phyloP scores from a whole-genome alignment of 2,113 vertebrate species.

The Orthochromis malagaraziensis region DNA sequence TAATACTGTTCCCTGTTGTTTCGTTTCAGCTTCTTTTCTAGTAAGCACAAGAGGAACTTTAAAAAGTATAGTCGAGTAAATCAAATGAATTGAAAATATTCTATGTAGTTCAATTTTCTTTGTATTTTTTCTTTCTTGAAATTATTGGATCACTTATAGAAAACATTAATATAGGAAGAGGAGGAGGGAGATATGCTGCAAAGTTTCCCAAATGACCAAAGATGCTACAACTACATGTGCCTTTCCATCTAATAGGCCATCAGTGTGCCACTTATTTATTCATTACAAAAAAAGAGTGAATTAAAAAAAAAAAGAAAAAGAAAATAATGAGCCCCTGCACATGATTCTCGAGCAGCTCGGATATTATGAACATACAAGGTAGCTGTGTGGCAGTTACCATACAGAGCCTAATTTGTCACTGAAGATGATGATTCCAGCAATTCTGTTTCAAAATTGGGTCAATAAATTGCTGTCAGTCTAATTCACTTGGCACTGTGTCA shows the following conservation, averaged over 20 bases:
- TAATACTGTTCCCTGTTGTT: not conserved
- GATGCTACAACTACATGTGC: not conserved
- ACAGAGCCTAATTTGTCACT: conserved; percentile 21
- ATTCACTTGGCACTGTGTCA: conserved; percentile 55
- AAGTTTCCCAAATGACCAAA: not conserved
- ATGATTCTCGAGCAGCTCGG: not conserved
- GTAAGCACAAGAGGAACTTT: not conserved
- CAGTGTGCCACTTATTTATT: not conserved
- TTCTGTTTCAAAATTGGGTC: conserved; percentile 53
- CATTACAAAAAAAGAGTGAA: not conserved
- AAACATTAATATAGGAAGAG: not conserved
- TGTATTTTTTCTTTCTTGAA: not conserved
- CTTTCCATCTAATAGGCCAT: not conserved
- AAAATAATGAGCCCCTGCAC: not conserved
- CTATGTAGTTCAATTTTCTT: not conserved
- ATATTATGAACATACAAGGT: not conserved
- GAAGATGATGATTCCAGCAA: conserved; percentile 42
- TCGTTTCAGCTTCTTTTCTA: accelerated
- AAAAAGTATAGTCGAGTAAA: not conserved
- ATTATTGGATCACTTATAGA: not conserved
- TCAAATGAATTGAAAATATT: not conserved
- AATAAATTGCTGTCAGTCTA: conserved; percentile 57
- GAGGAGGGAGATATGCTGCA: not conserved
- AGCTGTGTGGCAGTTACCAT: conserved; percentile 1
- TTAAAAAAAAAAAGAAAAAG: not conserved